phyloP scores from a whole-genome alignment of 2,888 invertebrate species.

The Muschampia plurimacula region DNA sequence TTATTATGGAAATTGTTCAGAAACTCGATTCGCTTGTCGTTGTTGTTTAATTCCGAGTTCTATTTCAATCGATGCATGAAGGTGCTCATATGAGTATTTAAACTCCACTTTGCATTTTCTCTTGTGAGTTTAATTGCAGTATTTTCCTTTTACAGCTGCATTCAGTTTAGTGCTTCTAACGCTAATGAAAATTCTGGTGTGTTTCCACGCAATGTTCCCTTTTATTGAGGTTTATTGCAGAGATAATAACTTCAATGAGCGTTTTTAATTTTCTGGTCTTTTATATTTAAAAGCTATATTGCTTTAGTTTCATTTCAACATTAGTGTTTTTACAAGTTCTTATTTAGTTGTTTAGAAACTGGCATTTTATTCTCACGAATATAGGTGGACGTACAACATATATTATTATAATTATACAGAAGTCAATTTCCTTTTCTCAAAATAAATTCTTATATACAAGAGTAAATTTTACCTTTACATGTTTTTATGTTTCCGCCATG shows the following conservation, averaged over 20 bases:
- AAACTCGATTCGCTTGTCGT: conserved; percentile 31
- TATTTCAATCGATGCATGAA: conserved; percentile 34
- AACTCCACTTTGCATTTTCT: conserved; percentile 31
- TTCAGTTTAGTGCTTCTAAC: conserved; percentile 32
- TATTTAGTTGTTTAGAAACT: background rate
- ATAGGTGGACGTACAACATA: too few species aligned
- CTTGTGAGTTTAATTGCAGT: conserved; percentile 30
- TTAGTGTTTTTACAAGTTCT: background rate
- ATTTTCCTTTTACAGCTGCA: conserved; percentile 25
- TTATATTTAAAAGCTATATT: background rate
- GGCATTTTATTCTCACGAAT: background rate
- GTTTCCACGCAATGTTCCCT: conserved; percentile 14
- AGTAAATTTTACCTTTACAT: too few species aligned
- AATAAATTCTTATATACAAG: too few species aligned
- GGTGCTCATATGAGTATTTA: conserved; percentile 27
- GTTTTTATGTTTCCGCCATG: too few species aligned
- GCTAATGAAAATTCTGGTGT: conserved; percentile 25
- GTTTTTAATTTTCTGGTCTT: background rate
- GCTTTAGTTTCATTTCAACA: background rate
- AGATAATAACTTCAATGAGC: conserved; percentile 7
- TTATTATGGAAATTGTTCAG: conserved; percentile 34
- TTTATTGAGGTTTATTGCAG: conserved; percentile 7
- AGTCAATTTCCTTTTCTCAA: too few species aligned
- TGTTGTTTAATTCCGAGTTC: conserved; percentile 34
- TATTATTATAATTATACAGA: too few species aligned